These are phyloP conservation scores for Thryonomys swinderianus DNA, from an alignment of 2,113 vertebrate species.

Conservation along the genomic window DNA sequence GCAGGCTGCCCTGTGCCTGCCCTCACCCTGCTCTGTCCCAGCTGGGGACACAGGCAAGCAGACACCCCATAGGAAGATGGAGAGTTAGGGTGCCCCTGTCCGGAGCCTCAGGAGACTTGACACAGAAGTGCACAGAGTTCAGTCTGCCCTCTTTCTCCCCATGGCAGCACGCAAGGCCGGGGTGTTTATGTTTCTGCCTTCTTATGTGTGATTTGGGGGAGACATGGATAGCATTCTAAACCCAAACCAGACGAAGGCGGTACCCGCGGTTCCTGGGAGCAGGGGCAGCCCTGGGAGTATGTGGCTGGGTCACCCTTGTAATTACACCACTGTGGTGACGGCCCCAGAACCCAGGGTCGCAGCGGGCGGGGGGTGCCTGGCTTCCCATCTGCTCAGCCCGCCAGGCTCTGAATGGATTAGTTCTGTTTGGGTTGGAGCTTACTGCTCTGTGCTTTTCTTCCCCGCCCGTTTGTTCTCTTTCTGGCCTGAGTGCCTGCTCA, in stretches of 20 bases:
- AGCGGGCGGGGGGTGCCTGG: constrained; percentile 22
- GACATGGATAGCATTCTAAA: constrained; percentile 7
- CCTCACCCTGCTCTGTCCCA: background rate
- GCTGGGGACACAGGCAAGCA: background rate
- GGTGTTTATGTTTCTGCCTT: background rate
- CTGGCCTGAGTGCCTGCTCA: background rate
- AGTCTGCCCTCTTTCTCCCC: background rate
- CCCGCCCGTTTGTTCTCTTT: constrained; percentile 55
- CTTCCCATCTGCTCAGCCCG: constrained; percentile 75
- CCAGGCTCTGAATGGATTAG: constrained; percentile 75
- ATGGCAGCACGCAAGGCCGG: background rate
- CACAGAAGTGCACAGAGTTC: background rate
- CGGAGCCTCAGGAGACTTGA: background rate
- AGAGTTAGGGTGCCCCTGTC: accelerated
- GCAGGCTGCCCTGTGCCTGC: background rate
- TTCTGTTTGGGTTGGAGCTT: constrained; percentile 78
- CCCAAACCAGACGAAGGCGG: constrained; percentile 63
- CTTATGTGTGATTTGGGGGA: background rate
- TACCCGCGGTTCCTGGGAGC: constrained; percentile 47
- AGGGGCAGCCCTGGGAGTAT: constrained; percentile 50
- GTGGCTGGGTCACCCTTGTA: constrained; percentile 73
- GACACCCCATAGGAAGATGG: background rate
- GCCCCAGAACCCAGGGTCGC: constrained; percentile 41
- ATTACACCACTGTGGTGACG: constrained; percentile 69
- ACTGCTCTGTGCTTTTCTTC: constrained; percentile 67